Percentiles rank a stretch among this genome's conserved stretches.
Evolutionary conservation across 2,888 invertebrate species (phyloP).

Genomic region (Bellardia pandia): DNA sequence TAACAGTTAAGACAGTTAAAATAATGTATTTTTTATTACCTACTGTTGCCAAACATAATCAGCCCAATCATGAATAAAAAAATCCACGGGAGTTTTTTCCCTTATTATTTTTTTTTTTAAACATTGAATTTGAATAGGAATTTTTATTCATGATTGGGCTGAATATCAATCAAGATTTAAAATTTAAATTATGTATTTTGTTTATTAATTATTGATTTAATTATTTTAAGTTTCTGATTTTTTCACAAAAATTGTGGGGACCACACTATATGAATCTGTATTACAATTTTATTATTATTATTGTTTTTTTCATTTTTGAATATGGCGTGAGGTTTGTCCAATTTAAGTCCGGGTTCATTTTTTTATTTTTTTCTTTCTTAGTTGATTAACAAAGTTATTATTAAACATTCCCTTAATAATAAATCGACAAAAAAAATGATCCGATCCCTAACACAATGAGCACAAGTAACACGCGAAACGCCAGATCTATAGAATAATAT

Average conservation of each 20-base stretch:
- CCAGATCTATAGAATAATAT: not conserved
- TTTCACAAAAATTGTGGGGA: too few relatives aligned
- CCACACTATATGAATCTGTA: slow-evolving; percentile 37
- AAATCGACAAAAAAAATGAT: slow-evolving; percentile 2
- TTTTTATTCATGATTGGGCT: too few relatives aligned
- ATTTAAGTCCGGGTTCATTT: slow-evolving; percentile 59
- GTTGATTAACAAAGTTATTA: slow-evolving; percentile 26
- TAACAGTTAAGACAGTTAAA: too few relatives aligned
- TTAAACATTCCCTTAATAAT: slow-evolving; percentile 7
- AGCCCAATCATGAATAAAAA: too few relatives aligned
- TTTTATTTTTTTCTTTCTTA: slow-evolving; percentile 4
- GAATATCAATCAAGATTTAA: too few relatives aligned
- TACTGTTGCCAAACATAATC: too few relatives aligned
- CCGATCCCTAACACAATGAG: slow-evolving; percentile 15
- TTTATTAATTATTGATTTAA: not conserved
- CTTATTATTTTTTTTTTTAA: too few relatives aligned
- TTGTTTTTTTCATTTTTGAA: slow-evolving; percentile 5
- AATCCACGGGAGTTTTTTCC: too few relatives aligned
- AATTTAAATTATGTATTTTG: too few relatives aligned
- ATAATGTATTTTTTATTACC: too few relatives aligned
- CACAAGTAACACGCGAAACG: not conserved
- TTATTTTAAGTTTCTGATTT: not conserved
- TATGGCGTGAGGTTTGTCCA: slow-evolving; percentile 56
- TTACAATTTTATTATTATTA: slow-evolving; percentile 24
- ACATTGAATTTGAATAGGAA: too few relatives aligned